A percentile compares a stretch with the other conserved stretches of the same genome.
Conservation (phyloP, 1,140 invertebrate species). For the Arctopsyche grandis region DNA sequence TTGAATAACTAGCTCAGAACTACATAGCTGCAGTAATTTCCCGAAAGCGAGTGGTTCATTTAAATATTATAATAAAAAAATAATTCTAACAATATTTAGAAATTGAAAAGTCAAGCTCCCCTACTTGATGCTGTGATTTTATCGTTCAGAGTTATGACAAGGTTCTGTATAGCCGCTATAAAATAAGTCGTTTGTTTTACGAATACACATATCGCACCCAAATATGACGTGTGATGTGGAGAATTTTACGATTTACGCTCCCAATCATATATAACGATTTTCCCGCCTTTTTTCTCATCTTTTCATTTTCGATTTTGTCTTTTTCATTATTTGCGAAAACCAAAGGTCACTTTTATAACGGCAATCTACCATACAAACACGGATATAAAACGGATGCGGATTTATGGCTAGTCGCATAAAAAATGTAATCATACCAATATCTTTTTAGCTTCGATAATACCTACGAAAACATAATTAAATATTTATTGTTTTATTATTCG, state of each 20-base stretch:
- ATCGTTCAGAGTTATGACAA: slow-evolving; percentile 28
- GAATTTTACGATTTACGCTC: slow-evolving; percentile 22
- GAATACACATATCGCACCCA: slow-evolving; percentile 24
- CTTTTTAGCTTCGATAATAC: no score
- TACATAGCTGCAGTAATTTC: neutral
- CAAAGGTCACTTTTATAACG: slow-evolving; percentile 9
- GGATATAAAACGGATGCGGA: neutral
- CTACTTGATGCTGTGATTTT: neutral
- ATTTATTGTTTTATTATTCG: no score
- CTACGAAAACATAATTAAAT: no score
- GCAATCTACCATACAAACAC: neutral
- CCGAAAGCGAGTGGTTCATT: neutral
- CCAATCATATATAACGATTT: slow-evolving; percentile 8
- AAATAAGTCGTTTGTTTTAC: slow-evolving; percentile 36
- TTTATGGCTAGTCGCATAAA: neutral
- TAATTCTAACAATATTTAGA: neutral
- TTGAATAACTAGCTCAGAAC: neutral
- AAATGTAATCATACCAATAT: no score
- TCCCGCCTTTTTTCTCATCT: neutral
- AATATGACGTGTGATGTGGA: slow-evolving; percentile 9
- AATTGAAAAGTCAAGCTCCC: neutral
- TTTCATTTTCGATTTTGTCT: neutral
- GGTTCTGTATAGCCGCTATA: slow-evolving; percentile 22
- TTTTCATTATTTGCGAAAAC: slow-evolving; percentile 25
- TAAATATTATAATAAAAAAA: neutral